These are phyloP conservation scores for Gobio occitaniae DNA, from an alignment of 2,797 vertebrate genomes.

Conservation along the genomic window DNA sequence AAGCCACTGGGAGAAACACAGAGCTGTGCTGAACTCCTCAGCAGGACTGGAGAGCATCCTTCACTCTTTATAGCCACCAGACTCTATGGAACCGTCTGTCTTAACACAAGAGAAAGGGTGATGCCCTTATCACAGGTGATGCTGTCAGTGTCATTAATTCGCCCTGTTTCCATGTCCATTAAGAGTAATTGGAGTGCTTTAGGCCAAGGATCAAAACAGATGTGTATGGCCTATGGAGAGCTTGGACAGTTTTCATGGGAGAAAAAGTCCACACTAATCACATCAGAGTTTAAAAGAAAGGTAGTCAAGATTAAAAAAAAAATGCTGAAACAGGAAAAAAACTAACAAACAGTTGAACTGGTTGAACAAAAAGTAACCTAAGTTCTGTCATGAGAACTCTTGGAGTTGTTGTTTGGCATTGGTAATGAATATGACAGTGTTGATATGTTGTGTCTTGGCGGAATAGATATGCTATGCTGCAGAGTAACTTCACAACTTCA, in stretches of 20 bases:
- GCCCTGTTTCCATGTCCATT: slow-evolving; percentile 36
- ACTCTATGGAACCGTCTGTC: slow-evolving; percentile 36
- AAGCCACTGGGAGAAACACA: neutral
- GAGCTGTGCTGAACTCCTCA: slow-evolving; percentile 19
- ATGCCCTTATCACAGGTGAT: neutral
- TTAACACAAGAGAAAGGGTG: slow-evolving; percentile 30
- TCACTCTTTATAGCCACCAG: slow-evolving; percentile 26
- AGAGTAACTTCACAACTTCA: no score
- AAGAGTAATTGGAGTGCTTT: slow-evolving; percentile 52
- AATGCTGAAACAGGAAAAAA: neutral
- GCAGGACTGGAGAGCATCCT: slow-evolving; percentile 25
- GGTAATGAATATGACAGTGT: neutral
- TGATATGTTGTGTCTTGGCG: neutral
- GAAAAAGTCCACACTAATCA: slow-evolving; percentile 48
- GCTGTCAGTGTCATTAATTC: slow-evolving; percentile 47
- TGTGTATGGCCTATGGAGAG: slow-evolving; percentile 47
- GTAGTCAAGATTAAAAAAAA: neutral
- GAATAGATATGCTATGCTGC: no score
- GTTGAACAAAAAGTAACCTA: neutral
- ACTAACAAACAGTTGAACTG: neutral
- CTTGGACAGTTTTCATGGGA: slow-evolving; percentile 55
- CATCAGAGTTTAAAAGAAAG: neutral
- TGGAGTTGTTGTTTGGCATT: neutral
- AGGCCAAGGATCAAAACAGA: slow-evolving; percentile 49
- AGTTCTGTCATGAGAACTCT: neutral